These are phyloP conservation scores for Cuniculus paca DNA, from an alignment of 2,797 vertebrate genomes.

Conservation along the genomic window DNA sequence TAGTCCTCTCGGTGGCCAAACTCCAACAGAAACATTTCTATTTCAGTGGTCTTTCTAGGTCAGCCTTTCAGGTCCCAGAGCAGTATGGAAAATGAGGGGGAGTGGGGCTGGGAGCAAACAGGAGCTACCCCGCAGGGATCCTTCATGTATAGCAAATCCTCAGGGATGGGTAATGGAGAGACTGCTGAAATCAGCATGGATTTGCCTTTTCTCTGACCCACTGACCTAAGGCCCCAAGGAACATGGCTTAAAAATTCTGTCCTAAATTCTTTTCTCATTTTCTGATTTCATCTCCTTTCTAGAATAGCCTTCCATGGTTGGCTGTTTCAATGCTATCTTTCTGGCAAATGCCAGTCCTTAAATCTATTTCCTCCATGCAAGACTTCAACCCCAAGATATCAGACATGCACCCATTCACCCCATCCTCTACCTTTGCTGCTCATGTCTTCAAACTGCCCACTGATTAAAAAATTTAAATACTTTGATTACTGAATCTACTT, in stretches of 20 bases:
- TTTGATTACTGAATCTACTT: not conserved
- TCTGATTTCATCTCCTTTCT: constrained; percentile 31
- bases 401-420: not conserved
- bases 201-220: not conserved
- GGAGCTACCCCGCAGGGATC: not conserved
- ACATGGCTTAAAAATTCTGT: not conserved
- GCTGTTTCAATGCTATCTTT: not conserved
- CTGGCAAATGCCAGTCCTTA: not conserved
- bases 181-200: not conserved
- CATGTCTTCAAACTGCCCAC: not conserved
- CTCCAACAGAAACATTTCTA: not conserved
- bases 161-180: not conserved
- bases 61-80: not conserved
- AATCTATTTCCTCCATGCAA: not conserved
- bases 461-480: not conserved
- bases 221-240: not conserved
- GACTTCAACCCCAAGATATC: not conserved
- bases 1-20: not conserved
- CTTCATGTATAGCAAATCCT: not conserved
- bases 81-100: not conserved
- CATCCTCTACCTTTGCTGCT: not conserved
- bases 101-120: not conserved
- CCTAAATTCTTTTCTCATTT: not conserved
- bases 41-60: not conserved
- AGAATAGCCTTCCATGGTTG: not conserved